Evolutionary conservation across 1,140 invertebrate genomes (phyloP).

Genomic region (Daktulosphaira vitifoliae): DNA sequence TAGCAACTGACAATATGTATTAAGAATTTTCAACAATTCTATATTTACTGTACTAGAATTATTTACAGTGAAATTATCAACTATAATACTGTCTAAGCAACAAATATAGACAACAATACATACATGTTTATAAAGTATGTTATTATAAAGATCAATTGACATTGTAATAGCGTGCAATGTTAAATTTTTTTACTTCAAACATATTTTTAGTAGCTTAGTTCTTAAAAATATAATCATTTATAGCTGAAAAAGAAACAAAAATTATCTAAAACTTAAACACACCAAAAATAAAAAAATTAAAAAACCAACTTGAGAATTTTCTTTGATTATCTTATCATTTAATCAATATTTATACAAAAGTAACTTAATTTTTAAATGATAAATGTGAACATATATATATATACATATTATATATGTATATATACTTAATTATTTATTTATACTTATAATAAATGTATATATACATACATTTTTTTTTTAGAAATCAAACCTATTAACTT

Average conservation of each 20-base stretch:
- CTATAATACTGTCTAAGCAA: conserved; percentile 27
- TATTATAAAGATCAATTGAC: too few relatives aligned
- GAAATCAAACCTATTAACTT: conserved; percentile 27
- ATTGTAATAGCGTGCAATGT: too few relatives aligned
- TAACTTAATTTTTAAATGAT: conserved; percentile 30
- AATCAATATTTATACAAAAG: conserved; percentile 33
- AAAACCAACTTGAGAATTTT: conserved; percentile 17
- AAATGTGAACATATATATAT: conserved; percentile 8
- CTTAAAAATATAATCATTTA: neutral
- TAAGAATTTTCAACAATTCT: conserved; percentile 29
- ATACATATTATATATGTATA: conserved; percentile 31
- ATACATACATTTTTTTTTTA: conserved; percentile 25
- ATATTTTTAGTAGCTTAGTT: conserved; percentile 27
- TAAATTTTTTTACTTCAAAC: conserved; percentile 20
- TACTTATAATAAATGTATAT: conserved; percentile 32
- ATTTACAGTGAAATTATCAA: conserved; percentile 27
- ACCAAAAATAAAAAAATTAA: conserved; percentile 19
- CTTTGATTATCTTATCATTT: conserved; percentile 32
- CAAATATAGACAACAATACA: neutral
- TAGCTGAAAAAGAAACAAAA: conserved; percentile 31
- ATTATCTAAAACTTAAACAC: conserved; percentile 27
- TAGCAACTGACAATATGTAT: conserved; percentile 33
- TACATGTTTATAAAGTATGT: conserved; percentile 1
- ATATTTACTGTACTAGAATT: conserved; percentile 27
- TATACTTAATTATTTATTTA: conserved; percentile 11